These are phyloP conservation scores for Enhydra lutris DNA, from an alignment of 2,113 vertebrate genomes.

Conservation along the genomic window DNA sequence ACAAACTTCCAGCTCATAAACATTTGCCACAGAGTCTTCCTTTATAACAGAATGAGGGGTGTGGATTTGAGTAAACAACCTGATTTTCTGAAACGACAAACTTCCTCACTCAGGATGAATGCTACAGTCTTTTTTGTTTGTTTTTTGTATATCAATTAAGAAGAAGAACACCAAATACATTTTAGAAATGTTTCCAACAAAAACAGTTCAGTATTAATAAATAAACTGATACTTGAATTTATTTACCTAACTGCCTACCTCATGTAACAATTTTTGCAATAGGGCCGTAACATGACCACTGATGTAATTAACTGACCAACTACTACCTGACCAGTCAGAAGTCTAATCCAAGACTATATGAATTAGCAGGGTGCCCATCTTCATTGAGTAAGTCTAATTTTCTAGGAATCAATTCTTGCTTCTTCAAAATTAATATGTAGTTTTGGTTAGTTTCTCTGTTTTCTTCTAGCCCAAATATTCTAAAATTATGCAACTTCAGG, in stretches of 20 bases:
- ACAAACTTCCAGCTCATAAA: background rate
- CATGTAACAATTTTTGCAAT: background rate
- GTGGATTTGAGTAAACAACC: background rate
- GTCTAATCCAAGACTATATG: background rate
- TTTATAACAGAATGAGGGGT: background rate
- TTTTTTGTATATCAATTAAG: background rate
- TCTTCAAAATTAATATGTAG: background rate
- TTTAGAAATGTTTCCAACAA: background rate
- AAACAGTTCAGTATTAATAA: background rate
- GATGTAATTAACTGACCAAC: background rate
- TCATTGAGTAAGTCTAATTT: background rate
- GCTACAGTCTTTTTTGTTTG: background rate
- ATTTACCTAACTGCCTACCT: background rate
- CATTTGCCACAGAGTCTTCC: background rate
- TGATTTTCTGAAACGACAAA: background rate
- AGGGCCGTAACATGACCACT: rapidly evolving
- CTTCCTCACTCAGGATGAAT: too few relatives aligned
- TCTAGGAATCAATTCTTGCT: background rate
- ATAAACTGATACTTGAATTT: background rate
- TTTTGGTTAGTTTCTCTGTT: background rate
- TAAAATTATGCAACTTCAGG: background rate
- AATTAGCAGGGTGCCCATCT: background rate
- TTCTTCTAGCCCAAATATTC: background rate
- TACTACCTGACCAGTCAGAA: background rate
- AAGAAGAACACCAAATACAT: background rate